phyloP scores from a whole-genome alignment of 2,113 vertebrate species.

The Arizona elegans region DNA sequence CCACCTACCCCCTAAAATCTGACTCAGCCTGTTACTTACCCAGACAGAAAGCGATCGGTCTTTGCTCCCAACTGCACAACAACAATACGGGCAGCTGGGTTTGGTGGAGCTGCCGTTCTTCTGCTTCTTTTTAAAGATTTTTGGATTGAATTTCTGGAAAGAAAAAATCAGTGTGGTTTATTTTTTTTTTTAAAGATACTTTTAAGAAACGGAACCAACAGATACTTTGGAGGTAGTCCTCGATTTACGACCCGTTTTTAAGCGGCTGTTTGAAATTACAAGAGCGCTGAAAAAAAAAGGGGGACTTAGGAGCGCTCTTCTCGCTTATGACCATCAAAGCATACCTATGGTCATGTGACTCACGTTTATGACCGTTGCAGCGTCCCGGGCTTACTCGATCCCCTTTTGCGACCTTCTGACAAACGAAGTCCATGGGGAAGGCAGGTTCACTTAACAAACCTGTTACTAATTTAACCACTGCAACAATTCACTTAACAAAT shows the following conservation, averaged over 20 bases:
- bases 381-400: no score
- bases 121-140: constrained; percentile 98
- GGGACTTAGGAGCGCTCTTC: not conserved
- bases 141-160: constrained; percentile 95
- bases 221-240: not conserved
- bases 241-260: not conserved
- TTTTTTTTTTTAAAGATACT: not conserved
- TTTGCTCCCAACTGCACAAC: constrained; percentile 96
- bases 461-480: no score
- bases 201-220: not conserved
- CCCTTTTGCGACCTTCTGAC: no score
- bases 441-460: no score
- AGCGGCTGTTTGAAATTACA: not conserved
- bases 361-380: no score
- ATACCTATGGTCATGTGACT: not conserved
- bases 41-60: constrained; percentile 97
- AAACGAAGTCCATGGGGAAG: no score
- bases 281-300: no score
- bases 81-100: constrained; percentile 92
- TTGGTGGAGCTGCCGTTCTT: constrained; percentile 95
- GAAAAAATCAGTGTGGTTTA: not conserved
- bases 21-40: constrained; percentile 69
- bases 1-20: not conserved
- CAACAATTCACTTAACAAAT: no score
- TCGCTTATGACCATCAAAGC: no score